Evolutionary conservation across 2,888 invertebrate genomes (phyloP).

Genomic region (Marronus borbonicus): DNA sequence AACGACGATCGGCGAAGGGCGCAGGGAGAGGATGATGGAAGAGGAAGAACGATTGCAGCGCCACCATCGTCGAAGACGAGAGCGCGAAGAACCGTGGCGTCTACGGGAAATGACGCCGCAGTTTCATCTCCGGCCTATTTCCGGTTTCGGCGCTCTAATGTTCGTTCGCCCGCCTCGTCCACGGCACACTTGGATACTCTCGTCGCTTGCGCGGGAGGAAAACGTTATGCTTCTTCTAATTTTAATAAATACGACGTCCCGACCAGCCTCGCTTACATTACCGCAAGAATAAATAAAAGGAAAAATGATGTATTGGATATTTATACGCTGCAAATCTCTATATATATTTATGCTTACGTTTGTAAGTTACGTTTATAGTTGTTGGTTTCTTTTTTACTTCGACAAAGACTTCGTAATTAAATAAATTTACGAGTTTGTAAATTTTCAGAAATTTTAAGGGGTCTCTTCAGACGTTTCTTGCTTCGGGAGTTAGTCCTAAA

Average conservation of each 20-base stretch:
- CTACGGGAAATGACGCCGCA: slow-evolving; percentile 71
- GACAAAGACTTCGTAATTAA: too few relatives aligned
- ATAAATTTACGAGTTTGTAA: too few relatives aligned
- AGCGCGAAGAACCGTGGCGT: slow-evolving; percentile 62
- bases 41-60: slow-evolving; percentile 49
- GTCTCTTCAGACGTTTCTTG: too few relatives aligned
- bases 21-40: slow-evolving; percentile 29
- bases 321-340: too few relatives aligned
- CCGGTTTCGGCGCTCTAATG: slow-evolving; percentile 69
- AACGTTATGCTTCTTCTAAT: slow-evolving; percentile 62
- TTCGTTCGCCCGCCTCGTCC: slow-evolving; percentile 65
- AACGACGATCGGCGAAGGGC: neutral
- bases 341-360: too few relatives aligned
- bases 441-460: too few relatives aligned
- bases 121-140: slow-evolving; percentile 73
- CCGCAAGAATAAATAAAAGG: slow-evolving; percentile 51
- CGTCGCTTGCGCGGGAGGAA: slow-evolving; percentile 12
- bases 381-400: too few relatives aligned
- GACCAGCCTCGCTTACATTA: slow-evolving; percentile 30
- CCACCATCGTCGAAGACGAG: slow-evolving; percentile 52
- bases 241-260: slow-evolving; percentile 55
- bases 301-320: slow-evolving; percentile 1
- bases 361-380: too few relatives aligned
- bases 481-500: too few relatives aligned
- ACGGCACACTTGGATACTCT: slow-evolving; percentile 61